These are phyloP conservation scores for Drosophila ficusphila DNA, from an alignment of 1,140 invertebrate genomes.

Conservation along the genomic window DNA sequence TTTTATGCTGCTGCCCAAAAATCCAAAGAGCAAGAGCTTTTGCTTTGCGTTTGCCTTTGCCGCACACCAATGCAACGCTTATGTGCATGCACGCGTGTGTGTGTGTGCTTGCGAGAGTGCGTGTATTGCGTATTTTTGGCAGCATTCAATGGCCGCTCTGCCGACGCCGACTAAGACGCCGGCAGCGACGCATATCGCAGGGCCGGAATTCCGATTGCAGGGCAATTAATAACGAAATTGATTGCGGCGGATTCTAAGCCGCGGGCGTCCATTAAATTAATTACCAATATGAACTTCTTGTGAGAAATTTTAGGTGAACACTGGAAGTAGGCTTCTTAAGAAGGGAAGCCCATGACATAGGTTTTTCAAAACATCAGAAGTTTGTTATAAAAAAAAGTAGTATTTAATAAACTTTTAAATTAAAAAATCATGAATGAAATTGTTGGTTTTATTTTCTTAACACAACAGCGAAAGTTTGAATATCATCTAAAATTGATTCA, in stretches of 20 bases:
- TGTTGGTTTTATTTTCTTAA: no score
- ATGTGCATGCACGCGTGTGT: conserved; percentile 51
- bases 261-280: conserved; percentile 24
- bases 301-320: background rate
- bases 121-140: conserved; percentile 77
- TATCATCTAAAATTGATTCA: no score
- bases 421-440: no score
- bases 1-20: conserved; percentile 55
- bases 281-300: conserved; percentile 6
- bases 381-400: no score
- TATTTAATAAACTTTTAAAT: no score
- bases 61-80: conserved; percentile 77
- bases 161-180: conserved; percentile 34
- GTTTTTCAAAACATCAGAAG: background rate
- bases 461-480: no score
- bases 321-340: no score
- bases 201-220: conserved; percentile 45
- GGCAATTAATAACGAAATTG: conserved; percentile 40
- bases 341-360: no score
- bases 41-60: conserved; percentile 1
- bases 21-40: conserved; percentile 74
- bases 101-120: conserved; percentile 21
- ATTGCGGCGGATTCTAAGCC: conserved; percentile 10
- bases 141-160: conserved; percentile 59
- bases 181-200: conserved; percentile 46